Evolutionary conservation across 2,888 invertebrate genomes (phyloP), one percentile per base, ranked within the genome.

Genomic region (Trachelus tabidus): DNA sequence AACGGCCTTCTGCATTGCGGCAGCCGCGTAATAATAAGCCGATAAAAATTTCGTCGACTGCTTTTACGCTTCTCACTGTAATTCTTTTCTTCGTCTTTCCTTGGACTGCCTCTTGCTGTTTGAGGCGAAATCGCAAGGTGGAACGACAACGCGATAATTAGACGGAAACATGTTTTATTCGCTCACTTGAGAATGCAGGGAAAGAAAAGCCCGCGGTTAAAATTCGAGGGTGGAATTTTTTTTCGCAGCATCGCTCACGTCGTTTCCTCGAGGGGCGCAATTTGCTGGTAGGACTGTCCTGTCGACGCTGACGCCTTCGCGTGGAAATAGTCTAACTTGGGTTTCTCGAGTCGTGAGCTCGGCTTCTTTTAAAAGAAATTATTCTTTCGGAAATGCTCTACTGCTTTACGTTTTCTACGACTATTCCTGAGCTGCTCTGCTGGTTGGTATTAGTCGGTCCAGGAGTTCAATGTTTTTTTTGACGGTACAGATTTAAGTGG

Each of bases 91-190:
- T 40, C 40, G 15, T 15, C 40, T 40, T 2, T 15, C 40, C 40
- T 56, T 56, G 56, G 56, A 23, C 23, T 23, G 56, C 15, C 6
- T 56, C 23, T 56, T 71, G 71, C 35, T 6, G 12, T 6, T 71
- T 23, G 30, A 34, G 30, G 34, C 71, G 30, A 71, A 71, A 71
- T 11, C 30, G 12, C 30, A 34, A 56, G 15, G 23, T 56, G 23
- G 34, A 71, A 30, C 71, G 71, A 34, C 15, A 71, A 71, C 71
- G 71, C 71, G 30, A 30, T 71, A 71, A 71, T 71, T 71, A 71
- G 3, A 71, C 34, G 71, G 23, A 34, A 71, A 11, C 31, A 15
- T 34, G 34, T 34, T 71, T 34, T 71, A 31, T 71, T 34, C 30
- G 31, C 34, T 71, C 71, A 71, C 34, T 71, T 56, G 56, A 56